These are phyloP conservation scores for Dicaeum eximium DNA, from an alignment of 2,113 vertebrate species.

Conservation along the genomic window DNA sequence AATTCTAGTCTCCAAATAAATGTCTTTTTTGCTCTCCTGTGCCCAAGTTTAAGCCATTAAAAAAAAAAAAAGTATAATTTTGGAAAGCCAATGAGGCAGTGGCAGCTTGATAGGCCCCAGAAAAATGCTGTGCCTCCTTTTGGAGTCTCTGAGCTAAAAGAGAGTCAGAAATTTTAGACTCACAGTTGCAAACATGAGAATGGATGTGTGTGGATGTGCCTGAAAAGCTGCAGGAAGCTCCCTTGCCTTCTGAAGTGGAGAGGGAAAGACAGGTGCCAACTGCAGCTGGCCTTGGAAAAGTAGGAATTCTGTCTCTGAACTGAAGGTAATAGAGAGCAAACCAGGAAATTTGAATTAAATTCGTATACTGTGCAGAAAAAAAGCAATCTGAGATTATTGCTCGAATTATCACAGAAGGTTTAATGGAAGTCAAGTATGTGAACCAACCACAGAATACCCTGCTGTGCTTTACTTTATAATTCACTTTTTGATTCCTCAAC, in stretches of 20 bases:
- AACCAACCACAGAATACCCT: background rate
- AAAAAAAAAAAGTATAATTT: background rate
- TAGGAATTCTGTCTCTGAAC: background rate
- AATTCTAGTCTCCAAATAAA: background rate
- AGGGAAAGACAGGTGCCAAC: background rate
- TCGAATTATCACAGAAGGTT: background rate
- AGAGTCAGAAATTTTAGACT: background rate
- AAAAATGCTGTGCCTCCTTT: background rate
- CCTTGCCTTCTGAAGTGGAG: background rate
- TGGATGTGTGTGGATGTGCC: background rate
- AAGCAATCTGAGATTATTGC: background rate
- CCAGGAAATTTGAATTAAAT: background rate
- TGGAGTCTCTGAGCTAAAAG: background rate
- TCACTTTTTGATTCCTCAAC: background rate
- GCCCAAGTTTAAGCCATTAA: background rate
- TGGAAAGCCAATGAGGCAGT: background rate
- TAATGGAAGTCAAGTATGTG: background rate
- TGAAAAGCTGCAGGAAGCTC: background rate
- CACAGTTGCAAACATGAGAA: background rate
- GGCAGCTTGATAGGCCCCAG: background rate
- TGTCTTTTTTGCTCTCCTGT: background rate
- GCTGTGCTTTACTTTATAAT: background rate
- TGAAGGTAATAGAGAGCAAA: background rate
- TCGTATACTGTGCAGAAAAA: background rate
- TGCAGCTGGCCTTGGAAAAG: background rate